Conservation (phyloP, 1,140 invertebrate species). For the Hyles vespertilio region DNA sequence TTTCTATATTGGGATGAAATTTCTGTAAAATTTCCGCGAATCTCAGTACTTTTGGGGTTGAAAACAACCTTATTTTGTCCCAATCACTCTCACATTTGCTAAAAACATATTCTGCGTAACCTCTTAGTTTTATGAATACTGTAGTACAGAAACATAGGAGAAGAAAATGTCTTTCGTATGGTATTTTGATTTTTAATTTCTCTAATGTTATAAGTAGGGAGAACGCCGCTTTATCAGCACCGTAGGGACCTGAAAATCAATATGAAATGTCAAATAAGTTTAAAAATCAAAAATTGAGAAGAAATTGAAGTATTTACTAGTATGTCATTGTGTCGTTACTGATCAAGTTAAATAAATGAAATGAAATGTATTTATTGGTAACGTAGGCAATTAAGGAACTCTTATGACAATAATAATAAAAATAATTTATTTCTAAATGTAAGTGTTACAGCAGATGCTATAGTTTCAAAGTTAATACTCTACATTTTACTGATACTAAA, state of each 20-base stretch:
- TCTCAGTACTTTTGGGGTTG: slow-evolving; percentile 87
- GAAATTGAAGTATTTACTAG: no score
- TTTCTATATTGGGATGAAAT: slow-evolving; percentile 78
- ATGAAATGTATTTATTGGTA: no score
- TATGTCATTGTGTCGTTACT: no score
- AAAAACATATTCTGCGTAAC: slow-evolving; percentile 83
- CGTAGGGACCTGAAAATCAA: slow-evolving; percentile 81
- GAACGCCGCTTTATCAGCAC: slow-evolving; percentile 90
- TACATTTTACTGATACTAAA: no score
- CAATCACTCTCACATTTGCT: slow-evolving; percentile 80
- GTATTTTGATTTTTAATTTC: slow-evolving; percentile 93
- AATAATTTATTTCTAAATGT: no score
- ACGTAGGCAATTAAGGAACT: no score
- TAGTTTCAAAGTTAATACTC: no score
- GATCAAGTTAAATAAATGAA: no score
- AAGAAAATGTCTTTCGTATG: slow-evolving; percentile 92
- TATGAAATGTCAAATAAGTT: no score
- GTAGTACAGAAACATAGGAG: slow-evolving; percentile 90
- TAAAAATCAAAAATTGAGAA: no score
- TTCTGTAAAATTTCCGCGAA: slow-evolving; percentile 86
- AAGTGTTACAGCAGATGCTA: no score
- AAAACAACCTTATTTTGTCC: slow-evolving; percentile 84
- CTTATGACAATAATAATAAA: no score
- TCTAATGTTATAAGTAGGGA: slow-evolving; percentile 89
- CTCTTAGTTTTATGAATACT: slow-evolving; percentile 85